Base-by-base conservation (phyloP, 1,140 invertebrate genomes). In the Heliconius hermathena region DNA sequence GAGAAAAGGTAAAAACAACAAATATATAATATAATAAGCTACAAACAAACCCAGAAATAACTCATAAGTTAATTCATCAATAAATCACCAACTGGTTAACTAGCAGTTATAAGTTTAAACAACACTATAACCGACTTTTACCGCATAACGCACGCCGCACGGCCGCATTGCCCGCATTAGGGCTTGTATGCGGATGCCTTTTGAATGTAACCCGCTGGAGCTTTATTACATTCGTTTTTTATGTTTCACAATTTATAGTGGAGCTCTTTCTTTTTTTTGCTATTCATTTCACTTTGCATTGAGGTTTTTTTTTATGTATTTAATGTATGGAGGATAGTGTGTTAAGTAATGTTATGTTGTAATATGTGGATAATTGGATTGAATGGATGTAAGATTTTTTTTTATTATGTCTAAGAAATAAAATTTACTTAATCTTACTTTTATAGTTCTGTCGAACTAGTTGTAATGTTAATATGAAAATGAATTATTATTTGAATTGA, bases 101-200 rank as follows among this genome's bases (percentile, higher is more conserved):
- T 26, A 66, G 60, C 60, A 66, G 57, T 66, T 66, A 66, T 22
- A 66, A 66, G 60, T 66, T 66, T 66, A 66, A 66, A 66, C 26
- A 66, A 66, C 60, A 66, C 60, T 22, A 22, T 57, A 66, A 66
- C 22, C 16, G 60, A 66, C 22, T 29, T 57, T n/a, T 66, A 66
- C 60, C 60, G 60, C 60, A 66, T 66, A 66, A 66, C 22, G 60
- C 60, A 66, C 60, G 60, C 60, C 22, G 26, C 13, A 0, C 60
- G 60, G 60, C 60, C 60, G 26, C 60, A 66, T 66, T 66, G 60
- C 60, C 60, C 60, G 60, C 60, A 66, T 66, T 66, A 66, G 60
- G 60, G 60, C 0, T 6, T 29, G 60, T 66, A 66, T 66, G 60
- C 60, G 60, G 60, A 66, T 66, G 60, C 60, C 41, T 29, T 66